Conservation (phyloP, 2,113 vertebrate species). For the Phasianus colchicus region DNA sequence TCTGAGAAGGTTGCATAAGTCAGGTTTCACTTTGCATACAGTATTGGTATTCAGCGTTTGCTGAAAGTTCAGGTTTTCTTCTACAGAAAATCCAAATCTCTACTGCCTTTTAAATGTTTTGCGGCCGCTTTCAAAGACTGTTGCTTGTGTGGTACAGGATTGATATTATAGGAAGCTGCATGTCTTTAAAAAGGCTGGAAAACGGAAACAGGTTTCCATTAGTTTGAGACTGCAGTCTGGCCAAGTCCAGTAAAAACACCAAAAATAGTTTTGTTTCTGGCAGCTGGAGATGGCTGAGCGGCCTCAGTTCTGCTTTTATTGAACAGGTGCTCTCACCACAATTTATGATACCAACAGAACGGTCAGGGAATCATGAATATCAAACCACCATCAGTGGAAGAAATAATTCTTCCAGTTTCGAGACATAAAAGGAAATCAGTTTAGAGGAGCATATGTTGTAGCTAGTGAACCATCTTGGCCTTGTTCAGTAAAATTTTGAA, state of each 20-base stretch:
- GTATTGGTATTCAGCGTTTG: neutral
- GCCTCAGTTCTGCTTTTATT: neutral
- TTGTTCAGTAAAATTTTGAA: neutral
- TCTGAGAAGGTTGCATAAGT: neutral
- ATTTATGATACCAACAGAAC: neutral
- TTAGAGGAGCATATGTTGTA: neutral
- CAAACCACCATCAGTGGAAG: neutral
- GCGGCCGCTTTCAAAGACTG: neutral
- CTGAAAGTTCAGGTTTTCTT: neutral
- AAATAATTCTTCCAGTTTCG: neutral
- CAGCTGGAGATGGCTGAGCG: neutral
- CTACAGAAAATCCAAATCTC: neutral
- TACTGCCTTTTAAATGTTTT: neutral
- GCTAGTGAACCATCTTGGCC: neutral
- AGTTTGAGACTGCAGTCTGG: neutral
- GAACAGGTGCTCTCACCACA: neutral
- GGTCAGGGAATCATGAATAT: neutral
- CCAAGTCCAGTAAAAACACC: neutral
- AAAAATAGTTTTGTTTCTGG: slow-evolving; percentile 11
- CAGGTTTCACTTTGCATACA: neutral
- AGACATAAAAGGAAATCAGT: neutral
- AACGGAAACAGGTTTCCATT: neutral
- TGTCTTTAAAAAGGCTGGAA: neutral
- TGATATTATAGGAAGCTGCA: neutral
- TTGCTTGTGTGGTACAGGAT: neutral